Base-by-base conservation (phyloP, 1,140 invertebrate genomes). In the Parasteatoda tepidariorum region DNA sequence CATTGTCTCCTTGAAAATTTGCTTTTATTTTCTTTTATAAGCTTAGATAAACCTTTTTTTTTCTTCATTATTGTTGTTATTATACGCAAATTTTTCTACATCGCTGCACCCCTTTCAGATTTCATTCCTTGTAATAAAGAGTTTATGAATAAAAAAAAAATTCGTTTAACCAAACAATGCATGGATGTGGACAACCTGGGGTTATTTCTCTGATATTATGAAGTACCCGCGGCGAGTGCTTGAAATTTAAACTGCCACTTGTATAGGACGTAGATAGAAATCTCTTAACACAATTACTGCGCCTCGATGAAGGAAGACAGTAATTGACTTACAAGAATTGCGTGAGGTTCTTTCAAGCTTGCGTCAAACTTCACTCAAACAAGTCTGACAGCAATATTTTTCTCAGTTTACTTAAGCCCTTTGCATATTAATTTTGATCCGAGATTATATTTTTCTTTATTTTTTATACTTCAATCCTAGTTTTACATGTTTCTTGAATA, bases 211-310 rank as follows among this genome's bases (percentile, higher is more conserved):
- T 82, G 78, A 70, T 34, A 61, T 28, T 9, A 33, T 38, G 5
- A 61, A 79, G 76, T 57, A 26, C 48, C 11, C 33, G 33, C 15
- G 48, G 28, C 22, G 55, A 82, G 78, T 82, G 57, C 78, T 82
- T 82, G 66, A 82, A 82, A 82, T 82, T 82, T 82, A 82, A 82
- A 82, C 78, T 70, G 55, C 78, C 66, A 71, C 78, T 82, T 82
- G 78, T 70, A 13, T 13, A 11, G 24, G 34, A 62, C 67, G 66
- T 13, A 82, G 78, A 82, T 82, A 70, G 78, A 64, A 82, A 71
- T 70, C 78, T 82, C 68, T 64, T 68, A 82, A 82, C 67, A 82
- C 78, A 82, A 82, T 82, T 82, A 82, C 78, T 61, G 67, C 61
- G 70, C 26, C 61, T 67, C 24, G 55, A 41, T 81, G 66, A 81